Conservation (phyloP, 2,797 vertebrate genomes). For the Lagodon rhomboides region DNA sequence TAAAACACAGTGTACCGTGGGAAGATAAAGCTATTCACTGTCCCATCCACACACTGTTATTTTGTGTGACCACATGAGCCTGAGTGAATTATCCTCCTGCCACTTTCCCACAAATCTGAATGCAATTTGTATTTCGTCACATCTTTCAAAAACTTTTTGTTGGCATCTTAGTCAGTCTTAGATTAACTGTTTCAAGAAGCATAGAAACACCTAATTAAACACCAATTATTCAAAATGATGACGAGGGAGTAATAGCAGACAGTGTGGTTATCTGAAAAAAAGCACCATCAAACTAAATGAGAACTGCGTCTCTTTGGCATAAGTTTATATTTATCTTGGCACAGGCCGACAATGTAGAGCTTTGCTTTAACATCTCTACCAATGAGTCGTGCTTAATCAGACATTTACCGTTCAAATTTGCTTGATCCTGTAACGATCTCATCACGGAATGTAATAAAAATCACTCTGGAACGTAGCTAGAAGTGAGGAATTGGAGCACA, state of each 20-base stretch:
- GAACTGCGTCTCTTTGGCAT: neutral
- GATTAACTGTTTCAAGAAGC: neutral
- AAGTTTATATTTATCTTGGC: conserved; percentile 8
- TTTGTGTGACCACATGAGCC: neutral
- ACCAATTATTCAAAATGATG: neutral
- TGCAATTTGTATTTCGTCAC: neutral
- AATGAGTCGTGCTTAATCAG: conserved; percentile 22
- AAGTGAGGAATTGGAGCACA: conserved; percentile 20
- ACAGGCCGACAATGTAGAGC: neutral
- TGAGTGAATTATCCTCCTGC: neutral
- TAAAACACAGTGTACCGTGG: neutral
- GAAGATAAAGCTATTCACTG: neutral
- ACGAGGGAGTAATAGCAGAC: neutral
- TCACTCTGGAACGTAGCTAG: conserved; percentile 5
- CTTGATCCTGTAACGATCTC: conserved; percentile 15
- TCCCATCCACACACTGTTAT: neutral
- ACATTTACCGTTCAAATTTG: neutral
- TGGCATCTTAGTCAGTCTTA: neutral
- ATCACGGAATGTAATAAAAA: conserved; percentile 10
- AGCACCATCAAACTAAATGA: conserved; percentile 3
- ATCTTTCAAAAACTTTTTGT: neutral
- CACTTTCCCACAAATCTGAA: neutral
- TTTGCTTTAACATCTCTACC: conserved; percentile 12
- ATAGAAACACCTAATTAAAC: neutral
- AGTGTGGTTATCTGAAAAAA: neutral